phyloP scores from a whole-genome alignment of 2,888 invertebrate genomes.

The Hymenopus coronatus region DNA sequence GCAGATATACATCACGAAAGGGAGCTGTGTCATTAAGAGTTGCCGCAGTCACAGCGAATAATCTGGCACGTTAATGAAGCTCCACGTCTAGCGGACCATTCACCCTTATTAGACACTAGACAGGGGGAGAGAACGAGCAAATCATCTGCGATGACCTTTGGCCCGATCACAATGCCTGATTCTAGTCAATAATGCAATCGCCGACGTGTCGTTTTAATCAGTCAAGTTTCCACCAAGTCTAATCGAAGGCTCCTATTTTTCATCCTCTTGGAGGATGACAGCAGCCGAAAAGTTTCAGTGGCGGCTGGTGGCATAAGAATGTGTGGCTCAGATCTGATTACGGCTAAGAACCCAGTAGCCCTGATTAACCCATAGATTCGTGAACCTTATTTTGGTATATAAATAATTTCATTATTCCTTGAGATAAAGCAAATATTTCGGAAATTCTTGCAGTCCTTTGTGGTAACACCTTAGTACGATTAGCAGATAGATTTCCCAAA shows the following conservation, averaged over 20 bases:
- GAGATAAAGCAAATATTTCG: no score
- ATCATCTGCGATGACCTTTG: not conserved
- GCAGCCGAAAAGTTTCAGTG: not conserved
- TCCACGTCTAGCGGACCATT: not conserved
- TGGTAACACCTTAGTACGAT: no score
- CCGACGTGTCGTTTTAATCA: slow-evolving; percentile 27
- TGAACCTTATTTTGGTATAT: no score
- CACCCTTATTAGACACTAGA: not conserved
- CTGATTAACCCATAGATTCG: no score
- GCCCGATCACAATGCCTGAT: slow-evolving; percentile 9
- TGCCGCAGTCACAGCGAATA: not conserved
- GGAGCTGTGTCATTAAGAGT: not conserved
- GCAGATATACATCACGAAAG: no score
- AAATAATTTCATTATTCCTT: no score
- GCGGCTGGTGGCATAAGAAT: not conserved
- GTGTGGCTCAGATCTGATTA: no score
- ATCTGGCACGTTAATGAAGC: not conserved
- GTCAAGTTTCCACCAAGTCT: slow-evolving; percentile 15
- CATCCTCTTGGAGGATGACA: slow-evolving; percentile 7
- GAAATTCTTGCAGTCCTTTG: no score
- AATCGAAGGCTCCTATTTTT: slow-evolving; percentile 15
- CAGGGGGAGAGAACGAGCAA: not conserved
- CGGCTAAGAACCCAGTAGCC: no score
- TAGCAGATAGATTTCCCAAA: no score
- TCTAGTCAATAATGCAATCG: not conserved